These are phyloP conservation scores for Tragulus kanchil DNA, from an alignment of 2,113 vertebrate genomes.

Conservation along the genomic window DNA sequence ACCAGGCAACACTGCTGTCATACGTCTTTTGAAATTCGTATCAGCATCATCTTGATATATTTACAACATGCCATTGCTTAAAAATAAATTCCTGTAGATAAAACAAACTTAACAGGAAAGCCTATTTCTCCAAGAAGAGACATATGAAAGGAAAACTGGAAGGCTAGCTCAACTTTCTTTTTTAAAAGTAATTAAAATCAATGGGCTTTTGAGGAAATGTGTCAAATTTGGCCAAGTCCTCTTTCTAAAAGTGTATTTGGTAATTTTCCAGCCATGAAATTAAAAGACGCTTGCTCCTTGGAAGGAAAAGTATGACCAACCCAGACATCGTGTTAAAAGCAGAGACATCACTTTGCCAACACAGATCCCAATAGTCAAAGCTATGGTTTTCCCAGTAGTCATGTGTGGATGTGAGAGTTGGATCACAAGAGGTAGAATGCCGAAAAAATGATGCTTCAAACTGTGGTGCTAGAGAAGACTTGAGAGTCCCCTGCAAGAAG, in stretches of 20 bases:
- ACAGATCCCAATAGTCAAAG: not conserved
- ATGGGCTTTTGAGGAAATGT: constrained; percentile 55
- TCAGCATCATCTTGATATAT: not conserved
- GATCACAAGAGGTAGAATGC: not conserved
- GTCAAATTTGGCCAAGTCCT: constrained; percentile 29
- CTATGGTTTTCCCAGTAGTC: not conserved
- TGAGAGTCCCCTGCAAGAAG: not conserved
- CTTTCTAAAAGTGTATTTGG: constrained; percentile 44
- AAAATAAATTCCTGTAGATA: not conserved
- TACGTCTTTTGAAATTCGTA: not conserved
- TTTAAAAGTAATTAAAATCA: constrained; percentile 26
- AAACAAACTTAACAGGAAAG: not conserved
- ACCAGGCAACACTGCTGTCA: not conserved
- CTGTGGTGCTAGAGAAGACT: not conserved
- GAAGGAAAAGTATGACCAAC: not conserved
- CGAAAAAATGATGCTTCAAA: not conserved
- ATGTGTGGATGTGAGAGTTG: not conserved
- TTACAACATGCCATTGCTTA: not conserved
- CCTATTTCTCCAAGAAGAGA: not conserved
- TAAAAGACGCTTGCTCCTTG: not conserved
- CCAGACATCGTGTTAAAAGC: not conserved
- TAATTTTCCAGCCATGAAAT: constrained; percentile 62
- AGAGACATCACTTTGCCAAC: not conserved
- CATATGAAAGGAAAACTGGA: not conserved
- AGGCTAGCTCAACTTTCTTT: not conserved